Evolutionary conservation across 2,797 vertebrate genomes (phyloP), one percentile per base, ranked within the genome.

Genomic region (Tamandua tetradactyla): DNA sequence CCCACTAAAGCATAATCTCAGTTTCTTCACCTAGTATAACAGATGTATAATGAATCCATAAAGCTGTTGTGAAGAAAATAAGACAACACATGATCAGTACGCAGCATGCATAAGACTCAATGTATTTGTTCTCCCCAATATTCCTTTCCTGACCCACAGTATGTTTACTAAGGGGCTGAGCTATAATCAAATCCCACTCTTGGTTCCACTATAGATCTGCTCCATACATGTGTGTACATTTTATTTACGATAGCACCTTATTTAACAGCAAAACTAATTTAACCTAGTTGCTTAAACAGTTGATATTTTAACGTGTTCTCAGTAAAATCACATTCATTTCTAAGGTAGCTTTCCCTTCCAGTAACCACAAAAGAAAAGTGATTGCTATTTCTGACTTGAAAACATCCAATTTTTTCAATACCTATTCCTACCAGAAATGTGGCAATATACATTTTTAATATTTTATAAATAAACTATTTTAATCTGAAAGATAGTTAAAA

Each of bases 341-440:
- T 23, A 5, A 3, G 22, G 66, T 0, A 91, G 40, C 66, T 93
- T 80, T 87, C 78, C 22, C 87, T 96, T 94, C 95, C 89, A 93
- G 57, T 87, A 86, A 91, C 59, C 62, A 74, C 32, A 35, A 68
- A 91, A 75, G n/a, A n/a, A 71, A 66, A 75, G 40, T 74, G 25
- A 85, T 80, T 88, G 93, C 52, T 35, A 96, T 78, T 92, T 96
- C 62, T 89, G 15, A 95, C 32, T 87, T 96, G 25, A 94, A 96
- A 96, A 93, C 85, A 87, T 71, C 14, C 81, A 59, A 69, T 93
- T 95, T 95, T 35, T 74, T 80, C 25, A 94, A 79, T 57, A 86
- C 9, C 37, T 85, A 95, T 72, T 92, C 87, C 42, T 89, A 90
- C 27, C 59, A 42, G n/a, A 90, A 90, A 62, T 95, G 75, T 27